These are phyloP conservation scores for Latheticus oryzae DNA, from an alignment of 2,888 invertebrate genomes.

Conservation along the genomic window DNA sequence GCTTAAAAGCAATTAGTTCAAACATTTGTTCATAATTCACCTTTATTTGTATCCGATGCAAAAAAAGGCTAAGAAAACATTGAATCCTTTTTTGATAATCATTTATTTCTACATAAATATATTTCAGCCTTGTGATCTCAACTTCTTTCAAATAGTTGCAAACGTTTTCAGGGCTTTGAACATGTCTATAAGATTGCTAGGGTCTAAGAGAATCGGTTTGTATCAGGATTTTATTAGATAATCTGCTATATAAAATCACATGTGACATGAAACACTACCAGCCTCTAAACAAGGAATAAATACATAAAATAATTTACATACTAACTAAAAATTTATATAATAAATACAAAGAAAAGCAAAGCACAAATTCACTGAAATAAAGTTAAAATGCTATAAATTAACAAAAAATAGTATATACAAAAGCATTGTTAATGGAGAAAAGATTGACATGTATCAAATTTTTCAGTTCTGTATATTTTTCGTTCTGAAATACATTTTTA, in stretches of 20 bases:
- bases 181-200: no score
- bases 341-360: conserved; percentile 59
- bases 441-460: conserved; percentile 5
- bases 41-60: no score
- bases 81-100: no score
- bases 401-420: conserved; percentile 33
- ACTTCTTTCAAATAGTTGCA: no score
- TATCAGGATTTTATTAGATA: conserved; percentile 50
- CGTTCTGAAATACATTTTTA: conserved; percentile 15
- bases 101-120: no score
- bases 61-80: no score
- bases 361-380: conserved; percentile 58
- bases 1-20: no score
- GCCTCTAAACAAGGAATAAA: conserved; percentile 58
- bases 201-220: conserved; percentile 7
- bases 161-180: no score
- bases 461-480: conserved; percentile 16
- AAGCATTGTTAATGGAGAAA: conserved; percentile 24
- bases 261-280: conserved; percentile 52
- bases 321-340: conserved; percentile 47
- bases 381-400: conserved; percentile 40
- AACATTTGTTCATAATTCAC: no score
- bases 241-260: conserved; percentile 56
- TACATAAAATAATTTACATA: conserved; percentile 59
- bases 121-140: no score